These are phyloP conservation scores for Cuniculus paca DNA, from an alignment of 2,797 vertebrate species.

Conservation along the genomic window DNA sequence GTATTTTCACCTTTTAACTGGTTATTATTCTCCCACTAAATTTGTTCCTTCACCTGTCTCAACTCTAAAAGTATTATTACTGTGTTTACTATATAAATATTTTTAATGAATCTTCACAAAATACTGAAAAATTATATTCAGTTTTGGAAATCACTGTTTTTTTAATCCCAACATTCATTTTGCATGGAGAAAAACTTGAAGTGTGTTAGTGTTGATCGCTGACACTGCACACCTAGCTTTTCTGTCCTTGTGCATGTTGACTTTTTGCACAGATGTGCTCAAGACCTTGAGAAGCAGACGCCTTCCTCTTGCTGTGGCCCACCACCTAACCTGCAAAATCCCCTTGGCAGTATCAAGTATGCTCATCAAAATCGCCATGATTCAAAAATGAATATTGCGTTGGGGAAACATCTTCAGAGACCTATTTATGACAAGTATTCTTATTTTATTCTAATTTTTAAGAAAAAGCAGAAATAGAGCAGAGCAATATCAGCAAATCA, in stretches of 20 bases:
- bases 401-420: constrained; percentile 36
- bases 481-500: constrained; percentile 46
- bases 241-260: not conserved
- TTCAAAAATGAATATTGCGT: constrained; percentile 42
- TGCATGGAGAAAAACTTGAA: not conserved
- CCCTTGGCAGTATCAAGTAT: not conserved
- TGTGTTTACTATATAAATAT: not conserved
- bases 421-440: constrained; percentile 22
- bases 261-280: not conserved
- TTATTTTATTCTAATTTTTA: constrained; percentile 32
- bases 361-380: not conserved
- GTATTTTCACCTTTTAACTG: not conserved
- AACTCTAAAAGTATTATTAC: not conserved
- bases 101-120: constrained; percentile 26
- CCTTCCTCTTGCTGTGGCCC: not conserved
- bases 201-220: not conserved
- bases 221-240: not conserved
- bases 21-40: not conserved
- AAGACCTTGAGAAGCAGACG: not conserved
- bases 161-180: not conserved
- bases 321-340: not conserved
- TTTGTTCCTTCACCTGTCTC: not conserved
- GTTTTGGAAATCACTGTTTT: not conserved
- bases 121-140: constrained; percentile 16
- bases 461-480: not conserved